Percentiles rank a stretch among this genome's conserved stretches.
Evolutionary conservation across 2,113 vertebrate species (phyloP).

Genomic region (pig (Sus scrofa)): T2T-Sscrofa CM000812.6:118005001-118005500

Average conservation of each 20-base stretch:
- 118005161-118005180: conserved; percentile 79
- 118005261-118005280: neutral
- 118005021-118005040: conserved; percentile 88
- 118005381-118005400: neutral
- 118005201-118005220: neutral
- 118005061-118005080: conserved; percentile 96
- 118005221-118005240: neutral
- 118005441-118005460: neutral
- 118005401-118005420: neutral
- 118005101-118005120: conserved; percentile 99
- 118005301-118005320: neutral
- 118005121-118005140: conserved; percentile 94
- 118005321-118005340: neutral
- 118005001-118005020: conserved; percentile 92
- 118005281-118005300: neutral
- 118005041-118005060: conserved; percentile 99
- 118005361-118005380: neutral
- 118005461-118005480: neutral
- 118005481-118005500: neutral
- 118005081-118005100: conserved; percentile 98
- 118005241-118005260: neutral
- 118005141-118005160: conserved; percentile 93
- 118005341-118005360: neutral
- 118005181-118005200: conserved; percentile 67
- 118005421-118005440: neutral